phyloP scores from a whole-genome alignment of 2,888 invertebrate genomes.

The Schrankia costaestrigalis region DNA sequence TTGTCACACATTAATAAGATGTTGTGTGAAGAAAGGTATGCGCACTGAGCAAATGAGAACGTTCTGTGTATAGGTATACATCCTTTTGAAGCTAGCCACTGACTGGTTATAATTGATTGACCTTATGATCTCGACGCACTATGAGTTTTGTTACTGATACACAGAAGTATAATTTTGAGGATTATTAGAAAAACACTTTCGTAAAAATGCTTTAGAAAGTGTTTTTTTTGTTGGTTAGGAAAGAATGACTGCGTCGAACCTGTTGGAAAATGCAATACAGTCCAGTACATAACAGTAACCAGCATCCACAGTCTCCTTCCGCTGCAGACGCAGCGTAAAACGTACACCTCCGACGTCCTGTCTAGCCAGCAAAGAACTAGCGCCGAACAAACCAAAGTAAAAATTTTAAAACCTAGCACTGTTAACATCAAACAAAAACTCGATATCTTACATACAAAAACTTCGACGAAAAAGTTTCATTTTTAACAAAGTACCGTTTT shows the following conservation, averaged over 20 bases:
- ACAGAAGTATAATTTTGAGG: too few species aligned
- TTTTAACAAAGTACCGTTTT: conserved; percentile 12
- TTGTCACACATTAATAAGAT: conserved; percentile 40
- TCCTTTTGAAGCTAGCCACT: conserved; percentile 1
- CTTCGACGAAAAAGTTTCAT: conserved; percentile 8
- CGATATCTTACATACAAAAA: conserved; percentile 14
- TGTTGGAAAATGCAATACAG: too few species aligned
- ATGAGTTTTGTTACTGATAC: too few species aligned
- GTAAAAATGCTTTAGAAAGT: too few species aligned
- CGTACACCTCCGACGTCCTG: too few species aligned
- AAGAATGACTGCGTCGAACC: too few species aligned
- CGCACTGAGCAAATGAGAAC: conserved; percentile 20
- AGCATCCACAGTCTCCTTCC: not conserved
- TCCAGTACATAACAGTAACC: too few species aligned
- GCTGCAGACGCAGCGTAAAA: not conserved
- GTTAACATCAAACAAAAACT: conserved; percentile 16
- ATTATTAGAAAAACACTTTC: too few species aligned
- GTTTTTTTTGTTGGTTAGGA: too few species aligned
- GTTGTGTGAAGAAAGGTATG: conserved; percentile 20
- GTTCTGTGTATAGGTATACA: conserved; percentile 10
- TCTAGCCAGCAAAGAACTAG: too few species aligned
- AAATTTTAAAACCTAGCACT: conserved; percentile 1
- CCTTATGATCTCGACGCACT: too few species aligned
- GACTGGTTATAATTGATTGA: too few species aligned
- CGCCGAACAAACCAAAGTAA: not conserved